Evolutionary conservation across 1,140 invertebrate genomes (phyloP).

Genomic region (Mercenaria mercenaria): DNA sequence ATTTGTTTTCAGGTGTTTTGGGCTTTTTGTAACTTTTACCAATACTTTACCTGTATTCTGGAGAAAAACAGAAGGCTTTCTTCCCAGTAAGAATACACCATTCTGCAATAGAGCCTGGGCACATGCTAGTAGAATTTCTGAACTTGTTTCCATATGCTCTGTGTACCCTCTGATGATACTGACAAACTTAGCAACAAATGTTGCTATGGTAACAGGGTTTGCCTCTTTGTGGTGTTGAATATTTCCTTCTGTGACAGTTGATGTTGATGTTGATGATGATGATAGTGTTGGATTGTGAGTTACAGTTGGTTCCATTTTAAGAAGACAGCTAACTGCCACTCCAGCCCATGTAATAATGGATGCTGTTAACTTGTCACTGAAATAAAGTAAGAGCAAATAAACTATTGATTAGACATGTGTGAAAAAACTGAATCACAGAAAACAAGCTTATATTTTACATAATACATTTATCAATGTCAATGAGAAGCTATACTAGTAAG

Average conservation of each 20-base stretch:
- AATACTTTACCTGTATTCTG: neutral
- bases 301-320: neutral
- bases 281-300: neutral
- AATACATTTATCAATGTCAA: too few species aligned
- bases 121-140: constrained; percentile 24
- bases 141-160: constrained; percentile 26
- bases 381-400: neutral
- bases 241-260: too few species aligned
- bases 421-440: too few species aligned
- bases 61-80: neutral
- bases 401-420: too few species aligned
- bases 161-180: constrained; percentile 6
- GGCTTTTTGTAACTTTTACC: too few species aligned
- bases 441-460: too few species aligned
- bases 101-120: constrained; percentile 25
- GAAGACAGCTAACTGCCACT: neutral
- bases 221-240: neutral
- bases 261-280: too few species aligned
- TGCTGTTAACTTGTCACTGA: constrained; percentile 11
- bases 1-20: too few species aligned
- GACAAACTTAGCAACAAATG: neutral
- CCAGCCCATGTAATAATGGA: neutral
- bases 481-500: too few species aligned
- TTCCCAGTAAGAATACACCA: neutral
- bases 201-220: neutral